Evolutionary conservation across 1,140 invertebrate genomes (phyloP).

Genomic region (Latrodectus geometricus): DNA sequence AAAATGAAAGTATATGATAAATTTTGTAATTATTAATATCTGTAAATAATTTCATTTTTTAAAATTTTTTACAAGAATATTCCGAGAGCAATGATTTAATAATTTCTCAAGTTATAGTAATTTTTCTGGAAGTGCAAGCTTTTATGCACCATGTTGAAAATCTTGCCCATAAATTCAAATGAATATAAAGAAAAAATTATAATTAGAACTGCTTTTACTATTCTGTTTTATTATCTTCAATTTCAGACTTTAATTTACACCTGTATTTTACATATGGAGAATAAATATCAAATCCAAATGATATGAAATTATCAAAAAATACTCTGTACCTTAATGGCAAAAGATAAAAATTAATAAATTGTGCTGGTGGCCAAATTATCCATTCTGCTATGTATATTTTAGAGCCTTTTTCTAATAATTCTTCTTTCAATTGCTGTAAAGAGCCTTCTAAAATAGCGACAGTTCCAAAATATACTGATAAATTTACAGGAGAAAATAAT

Average conservation of each 20-base stretch:
- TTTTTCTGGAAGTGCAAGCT: too few species aligned
- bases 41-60: too few species aligned
- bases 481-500: conserved; percentile 86
- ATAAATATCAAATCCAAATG: conserved; percentile 90
- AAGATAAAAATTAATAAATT: conserved; percentile 89
- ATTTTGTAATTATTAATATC: too few species aligned
- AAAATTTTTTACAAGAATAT: too few species aligned
- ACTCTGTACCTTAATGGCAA: conserved; percentile 86
- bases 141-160: too few species aligned
- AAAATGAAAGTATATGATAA: too few species aligned
- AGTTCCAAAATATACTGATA: conserved; percentile 84
- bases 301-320: conserved; percentile 90
- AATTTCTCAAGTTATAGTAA: too few species aligned
- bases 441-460: conserved; percentile 79
- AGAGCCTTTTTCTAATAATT: conserved; percentile 78
- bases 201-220: background rate
- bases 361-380: conserved; percentile 83
- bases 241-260: conserved; percentile 26
- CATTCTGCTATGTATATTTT: conserved; percentile 85
- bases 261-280: conserved; percentile 89
- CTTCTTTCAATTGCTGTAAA: conserved; percentile 66
- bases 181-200: background rate
- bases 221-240: conserved; percentile 12
- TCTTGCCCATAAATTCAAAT: background rate
- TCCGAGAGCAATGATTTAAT: too few species aligned